These are phyloP conservation scores for Nomada lathburiana DNA, from an alignment of 2,888 invertebrate genomes.

Conservation along the genomic window DNA sequence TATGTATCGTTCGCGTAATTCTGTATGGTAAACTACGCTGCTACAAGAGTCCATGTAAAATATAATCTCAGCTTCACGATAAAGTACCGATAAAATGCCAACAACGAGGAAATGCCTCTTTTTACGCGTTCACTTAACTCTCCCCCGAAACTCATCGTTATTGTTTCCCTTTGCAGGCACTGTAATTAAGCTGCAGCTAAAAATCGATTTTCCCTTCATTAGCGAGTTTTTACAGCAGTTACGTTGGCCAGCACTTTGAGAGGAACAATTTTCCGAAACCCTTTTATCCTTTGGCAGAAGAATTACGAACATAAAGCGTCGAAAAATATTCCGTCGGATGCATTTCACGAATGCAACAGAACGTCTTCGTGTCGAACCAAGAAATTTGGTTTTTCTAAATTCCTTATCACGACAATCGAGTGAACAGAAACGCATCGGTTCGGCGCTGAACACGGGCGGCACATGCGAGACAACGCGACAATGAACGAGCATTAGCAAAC, in stretches of 20 bases:
- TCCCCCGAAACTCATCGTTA: not conserved
- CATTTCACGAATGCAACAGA: not conserved
- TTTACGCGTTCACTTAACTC: not conserved
- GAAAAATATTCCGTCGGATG: too few relatives aligned
- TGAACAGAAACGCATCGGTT: conserved; percentile 26
- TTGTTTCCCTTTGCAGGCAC: not conserved
- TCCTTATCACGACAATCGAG: conserved; percentile 9
- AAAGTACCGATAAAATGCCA: not conserved
- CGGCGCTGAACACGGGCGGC: conserved; percentile 11
- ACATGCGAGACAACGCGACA: conserved; percentile 8
- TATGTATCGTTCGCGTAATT: not conserved
- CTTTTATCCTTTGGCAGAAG: too few relatives aligned
- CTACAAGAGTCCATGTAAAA: not conserved
- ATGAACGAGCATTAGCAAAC: conserved; percentile 33
- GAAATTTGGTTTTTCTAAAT: too few relatives aligned
- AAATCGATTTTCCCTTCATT: not conserved
- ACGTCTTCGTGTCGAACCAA: not conserved
- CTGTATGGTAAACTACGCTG: not conserved
- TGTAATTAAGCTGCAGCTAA: not conserved
- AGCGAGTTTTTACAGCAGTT: too few relatives aligned
- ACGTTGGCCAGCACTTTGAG: too few relatives aligned
- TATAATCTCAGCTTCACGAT: not conserved
- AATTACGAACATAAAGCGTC: not conserved
- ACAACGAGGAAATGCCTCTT: not conserved
- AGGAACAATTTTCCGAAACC: too few relatives aligned